Evolutionary conservation across 2,888 invertebrate genomes (phyloP).

Genomic region (Tuta absoluta): DNA sequence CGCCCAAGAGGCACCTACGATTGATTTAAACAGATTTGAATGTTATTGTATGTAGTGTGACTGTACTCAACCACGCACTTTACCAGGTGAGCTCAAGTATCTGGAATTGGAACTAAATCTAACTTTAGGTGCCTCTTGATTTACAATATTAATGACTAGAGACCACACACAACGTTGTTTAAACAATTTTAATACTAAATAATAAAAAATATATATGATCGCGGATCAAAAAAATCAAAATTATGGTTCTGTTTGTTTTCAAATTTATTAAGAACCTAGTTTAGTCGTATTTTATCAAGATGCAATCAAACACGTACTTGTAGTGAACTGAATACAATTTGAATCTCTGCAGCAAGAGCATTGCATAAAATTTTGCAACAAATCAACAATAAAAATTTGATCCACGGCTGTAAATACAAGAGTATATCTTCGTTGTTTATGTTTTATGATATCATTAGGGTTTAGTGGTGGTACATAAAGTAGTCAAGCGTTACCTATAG

Average conservation of each 20-base stretch:
- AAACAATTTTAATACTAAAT: too few relatives aligned
- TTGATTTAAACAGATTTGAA: conserved; percentile 15
- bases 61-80: not conserved
- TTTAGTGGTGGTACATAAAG: conserved; percentile 45
- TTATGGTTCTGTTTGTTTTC: too few relatives aligned
- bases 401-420: not conserved
- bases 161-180: too few relatives aligned
- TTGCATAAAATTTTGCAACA: not conserved
- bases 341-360: too few relatives aligned
- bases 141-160: not conserved
- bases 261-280: too few relatives aligned
- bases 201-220: too few relatives aligned
- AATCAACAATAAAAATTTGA: too few relatives aligned
- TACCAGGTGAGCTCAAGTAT: not conserved
- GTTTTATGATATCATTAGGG: conserved; percentile 44
- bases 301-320: too few relatives aligned
- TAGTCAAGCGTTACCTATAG: conserved; percentile 57
- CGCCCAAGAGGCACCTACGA: not conserved
- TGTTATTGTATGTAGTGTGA: conserved; percentile 15
- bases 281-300: too few relatives aligned
- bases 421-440: conserved; percentile 35
- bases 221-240: too few relatives aligned
- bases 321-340: too few relatives aligned
- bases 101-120: not conserved
- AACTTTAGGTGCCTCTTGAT: not conserved